These are phyloP conservation scores for Hyperoplus immaculatus DNA, from an alignment of 2,797 vertebrate species.

Conservation along the genomic window DNA sequence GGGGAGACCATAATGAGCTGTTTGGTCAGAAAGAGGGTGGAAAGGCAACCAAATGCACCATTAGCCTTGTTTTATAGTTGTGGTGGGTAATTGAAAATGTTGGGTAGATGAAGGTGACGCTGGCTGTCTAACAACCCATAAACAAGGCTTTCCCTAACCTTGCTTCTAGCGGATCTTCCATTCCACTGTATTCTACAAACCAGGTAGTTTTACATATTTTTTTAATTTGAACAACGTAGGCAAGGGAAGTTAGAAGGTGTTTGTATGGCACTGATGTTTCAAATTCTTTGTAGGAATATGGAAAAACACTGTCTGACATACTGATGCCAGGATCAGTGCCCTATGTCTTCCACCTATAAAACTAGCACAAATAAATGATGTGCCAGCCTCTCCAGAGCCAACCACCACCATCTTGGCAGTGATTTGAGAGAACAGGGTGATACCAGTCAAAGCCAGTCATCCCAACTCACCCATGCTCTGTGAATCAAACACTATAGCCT, in stretches of 20 bases:
- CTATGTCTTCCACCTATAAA: constrained; percentile 33
- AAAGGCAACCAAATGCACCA: constrained; percentile 21
- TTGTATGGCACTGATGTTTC: neutral
- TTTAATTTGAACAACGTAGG: neutral
- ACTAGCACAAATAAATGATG: constrained; percentile 30
- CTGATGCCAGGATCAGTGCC: constrained; percentile 36
- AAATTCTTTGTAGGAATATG: neutral
- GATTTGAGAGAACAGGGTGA: constrained; percentile 22
- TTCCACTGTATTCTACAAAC: neutral
- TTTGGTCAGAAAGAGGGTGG: constrained; percentile 26
- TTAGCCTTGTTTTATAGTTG: constrained; percentile 18
- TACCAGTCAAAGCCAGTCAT: constrained; percentile 18
- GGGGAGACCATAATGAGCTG: constrained; percentile 13
- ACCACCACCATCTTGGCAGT: constrained; percentile 31
- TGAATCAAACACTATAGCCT: constrained; percentile 10
- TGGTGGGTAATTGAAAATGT: constrained; percentile 26
- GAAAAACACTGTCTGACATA: constrained; percentile 16
- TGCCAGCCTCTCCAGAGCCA: constrained; percentile 32
- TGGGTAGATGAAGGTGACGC: constrained; percentile 1
- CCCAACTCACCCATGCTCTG: neutral
- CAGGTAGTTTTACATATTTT: neutral
- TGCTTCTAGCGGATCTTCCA: neutral
- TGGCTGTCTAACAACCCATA: neutral
- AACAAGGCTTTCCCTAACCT: constrained; percentile 7
- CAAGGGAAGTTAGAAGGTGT: neutral